Base-by-base conservation (phyloP, 2,797 vertebrate genomes). In the Saxicola maurus region DNA sequence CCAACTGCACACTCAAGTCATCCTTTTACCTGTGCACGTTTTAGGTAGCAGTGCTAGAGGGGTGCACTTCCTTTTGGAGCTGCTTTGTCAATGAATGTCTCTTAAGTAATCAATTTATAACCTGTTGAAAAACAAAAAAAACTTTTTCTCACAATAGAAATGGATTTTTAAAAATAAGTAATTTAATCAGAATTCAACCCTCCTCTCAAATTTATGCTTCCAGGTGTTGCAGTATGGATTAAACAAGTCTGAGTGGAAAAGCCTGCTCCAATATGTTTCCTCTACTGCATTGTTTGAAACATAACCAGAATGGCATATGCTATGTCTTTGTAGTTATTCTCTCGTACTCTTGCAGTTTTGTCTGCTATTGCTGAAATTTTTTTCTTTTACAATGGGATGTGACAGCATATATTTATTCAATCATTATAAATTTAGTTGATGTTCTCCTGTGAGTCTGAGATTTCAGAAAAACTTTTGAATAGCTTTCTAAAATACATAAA, bases 81-180 rank as follows among this genome's bases (percentile, higher is more conserved):
- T 35, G 6, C 19, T 80, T 83, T 28, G 38, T 65, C 31, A 37
- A 1, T 62, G 1, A 31, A 25, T 27, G 17, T 43, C 17, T 76
- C 43, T 55, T 56, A 7, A 12, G 9, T 67, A 53, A 27, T 68
- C 1, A 15, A 68, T 57, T 37, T 5, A 6, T 62, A 81, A 56
- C 48, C 14, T 69, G 28, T 27, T 89, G 49, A 69, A 61, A 77
- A 64, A 11, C 8, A 28, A 43, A 51, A 51, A 48, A 25, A 25
- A 3, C 1, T 25, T 24, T 56, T 60, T 67, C 21, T n/a, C 49
- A 40, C 13, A 12, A 14, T 19, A 66, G 27, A 71, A 81, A 30
- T 15, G 1, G 9, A 3, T 48, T 69, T 8, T 1, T 31, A 61
- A 53, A 40, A 31, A 11, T 3, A 45, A 51, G 15, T 2, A 0